Base-by-base conservation (phyloP, 2,113 vertebrate genomes). In the Mionectes macconnelli region DNA sequence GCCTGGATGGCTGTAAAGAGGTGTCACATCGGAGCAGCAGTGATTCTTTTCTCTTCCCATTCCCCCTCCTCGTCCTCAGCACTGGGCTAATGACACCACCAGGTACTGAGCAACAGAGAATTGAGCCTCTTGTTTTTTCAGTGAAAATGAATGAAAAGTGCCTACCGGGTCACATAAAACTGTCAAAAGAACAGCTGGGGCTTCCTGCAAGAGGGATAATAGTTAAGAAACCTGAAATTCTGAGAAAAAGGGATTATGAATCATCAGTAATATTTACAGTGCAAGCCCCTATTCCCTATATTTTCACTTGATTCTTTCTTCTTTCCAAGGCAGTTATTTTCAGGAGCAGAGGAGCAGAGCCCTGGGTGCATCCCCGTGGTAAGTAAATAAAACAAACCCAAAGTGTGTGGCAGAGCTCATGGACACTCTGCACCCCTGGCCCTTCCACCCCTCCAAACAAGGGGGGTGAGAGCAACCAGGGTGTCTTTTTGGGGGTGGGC, bases 151-250 rank as follows among this genome's bases (percentile, higher is more conserved):
- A 44, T 56, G 76, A 95, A 59, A 90, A 81, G 68, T 92, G 53
- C 85, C 93, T 94, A 93, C 95, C 94, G 96, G 93, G 94, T 74
- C 95, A 88, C 90, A 93, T 88, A 92, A 96, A 96, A 84, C 95
- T 94, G 93, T 77, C 79, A 91, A 74, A 95, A 88, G 93, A 94
- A 74, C 92, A 92, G 82, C 59, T 3, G 0, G 59, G 85, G 82
- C 83, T 95, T 95, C 86, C 53, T 74, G 83, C 0, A 31, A 95
- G 87, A 94, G 73, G 88, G 85, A 96, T 95, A 93, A 94, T 87
- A 94, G 95, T 91, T 95, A 95, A 83, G 87, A 77, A 95, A 94
- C 82, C 74, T 91, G 85, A 95, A 95, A 91, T 91, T 93, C 87
- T 69, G 75, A 90, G 82, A 62, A 91, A 87, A 96, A 25, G 19